phyloP scores from a whole-genome alignment of 2,113 vertebrate species.

The Sigmodon hispidus region DNA sequence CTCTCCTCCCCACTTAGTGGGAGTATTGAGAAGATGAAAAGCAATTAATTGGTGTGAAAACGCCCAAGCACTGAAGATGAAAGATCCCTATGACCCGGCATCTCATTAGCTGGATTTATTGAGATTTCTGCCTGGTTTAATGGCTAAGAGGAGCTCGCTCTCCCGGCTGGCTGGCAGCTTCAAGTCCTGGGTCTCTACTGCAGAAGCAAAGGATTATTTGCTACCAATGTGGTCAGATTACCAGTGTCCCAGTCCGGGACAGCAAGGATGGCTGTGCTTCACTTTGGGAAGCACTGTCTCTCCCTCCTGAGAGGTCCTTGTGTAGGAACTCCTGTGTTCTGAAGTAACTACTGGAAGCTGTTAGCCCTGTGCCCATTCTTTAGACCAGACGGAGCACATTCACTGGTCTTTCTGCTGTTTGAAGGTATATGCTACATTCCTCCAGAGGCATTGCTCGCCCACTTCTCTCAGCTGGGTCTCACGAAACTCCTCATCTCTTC shows the following conservation, averaged over 20 bases:
- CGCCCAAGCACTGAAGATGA: conserved; percentile 64
- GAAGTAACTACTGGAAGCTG: neutral
- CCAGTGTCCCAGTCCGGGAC: neutral
- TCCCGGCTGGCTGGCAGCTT: neutral
- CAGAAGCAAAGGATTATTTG: neutral
- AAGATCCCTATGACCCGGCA: conserved; percentile 25
- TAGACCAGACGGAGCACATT: rapidly evolving
- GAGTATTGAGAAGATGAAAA: conserved; percentile 70
- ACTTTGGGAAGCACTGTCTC: neutral
- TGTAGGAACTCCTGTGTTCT: neutral
- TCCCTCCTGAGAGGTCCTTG: neutral
- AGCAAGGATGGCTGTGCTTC: rapidly evolving
- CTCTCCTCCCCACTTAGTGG: conserved; percentile 26
- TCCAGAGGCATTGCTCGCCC: neutral
- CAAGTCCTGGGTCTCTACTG: neutral
- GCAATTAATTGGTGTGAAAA: conserved; percentile 73
- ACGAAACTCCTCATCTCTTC: neutral
- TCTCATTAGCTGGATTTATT: conserved; percentile 69
- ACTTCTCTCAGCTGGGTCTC: neutral
- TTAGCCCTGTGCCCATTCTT: neutral
- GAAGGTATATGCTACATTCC: rapidly evolving
- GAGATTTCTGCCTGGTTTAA: conserved; percentile 22
- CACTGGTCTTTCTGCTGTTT: neutral
- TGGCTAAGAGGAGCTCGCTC: conserved; percentile 23
- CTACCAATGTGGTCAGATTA: neutral